Evolutionary conservation across 1,140 invertebrate species (phyloP).

Genomic region (Leptinotarsa undecemlineata): DNA sequence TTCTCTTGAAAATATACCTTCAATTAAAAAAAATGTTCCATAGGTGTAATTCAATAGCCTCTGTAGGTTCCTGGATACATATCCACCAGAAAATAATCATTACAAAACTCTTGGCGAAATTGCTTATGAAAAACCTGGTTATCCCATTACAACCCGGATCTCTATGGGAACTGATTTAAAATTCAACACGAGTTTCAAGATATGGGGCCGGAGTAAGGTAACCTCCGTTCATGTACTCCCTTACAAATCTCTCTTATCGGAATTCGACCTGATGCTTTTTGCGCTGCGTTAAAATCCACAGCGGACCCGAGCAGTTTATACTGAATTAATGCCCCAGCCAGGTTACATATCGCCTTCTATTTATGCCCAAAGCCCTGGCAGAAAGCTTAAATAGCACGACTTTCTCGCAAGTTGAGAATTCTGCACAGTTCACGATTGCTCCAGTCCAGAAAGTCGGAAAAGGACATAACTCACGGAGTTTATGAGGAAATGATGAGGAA

Average conservation of each 20-base stretch:
- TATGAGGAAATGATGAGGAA: not conserved
- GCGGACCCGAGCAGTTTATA: not conserved
- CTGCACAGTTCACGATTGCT: not conserved
- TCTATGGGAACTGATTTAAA: not conserved
- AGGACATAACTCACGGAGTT: not conserved
- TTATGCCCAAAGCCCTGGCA: not conserved
- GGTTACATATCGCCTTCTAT: not conserved
- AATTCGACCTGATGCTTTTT: slow-evolving; percentile 8
- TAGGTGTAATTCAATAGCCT: too few relatives aligned
- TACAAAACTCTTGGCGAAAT: too few relatives aligned
- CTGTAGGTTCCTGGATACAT: too few relatives aligned
- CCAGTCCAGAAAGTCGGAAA: not conserved
- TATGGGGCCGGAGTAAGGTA: not conserved
- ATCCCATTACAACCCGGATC: too few relatives aligned
- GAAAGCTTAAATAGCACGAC: slow-evolving; percentile 2
- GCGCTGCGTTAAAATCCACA: slow-evolving; percentile 2
- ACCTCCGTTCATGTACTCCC: slow-evolving; percentile 3
- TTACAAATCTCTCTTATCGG: slow-evolving; percentile 8
- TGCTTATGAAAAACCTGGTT: too few relatives aligned
- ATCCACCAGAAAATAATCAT: too few relatives aligned
- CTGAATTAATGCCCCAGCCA: slow-evolving; percentile 5
- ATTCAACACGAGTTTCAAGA: not conserved
- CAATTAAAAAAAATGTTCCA: too few relatives aligned
- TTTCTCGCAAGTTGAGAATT: not conserved
- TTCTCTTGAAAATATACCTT: too few relatives aligned